Evolutionary conservation across 2,888 invertebrate genomes (phyloP), one percentile per base, ranked within the genome.

Genomic region (Agonopterix subpropinquella): DNA sequence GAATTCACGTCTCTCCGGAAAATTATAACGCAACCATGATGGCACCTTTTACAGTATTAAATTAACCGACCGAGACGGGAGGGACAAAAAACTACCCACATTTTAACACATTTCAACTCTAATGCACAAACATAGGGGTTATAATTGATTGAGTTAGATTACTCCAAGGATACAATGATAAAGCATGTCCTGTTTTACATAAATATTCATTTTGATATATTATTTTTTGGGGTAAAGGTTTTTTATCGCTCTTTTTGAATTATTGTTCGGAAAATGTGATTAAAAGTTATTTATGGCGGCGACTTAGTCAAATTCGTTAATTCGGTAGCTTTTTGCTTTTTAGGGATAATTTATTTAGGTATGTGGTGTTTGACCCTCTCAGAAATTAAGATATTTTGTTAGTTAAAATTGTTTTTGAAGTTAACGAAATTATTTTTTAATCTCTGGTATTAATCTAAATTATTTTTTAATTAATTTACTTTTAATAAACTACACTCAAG

Each of bases 1-100:
- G 55, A 66, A 71, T 69, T 67, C 64, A 66, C 61, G 55, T 61
- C 54, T 56, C 61, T 52, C 57, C 58, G 57, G 53, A 58, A 66
- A 67, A 65, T 68, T 62, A 66, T 65, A 60, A 62, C 59, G 58
- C 57, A 56, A 61, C 52, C 57, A 61, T 58, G 58, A 56, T 56
- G 57, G 58, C 54, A 47, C 45, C 54, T 48, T 55, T 55, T 54
- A 54, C 49, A 50, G 45, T 47, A 45, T 47, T 45, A 39, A 55
- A 52, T 58, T 56, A 56, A 58, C 54, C 49, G 54, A 48, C 54
- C 54, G 54, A 42, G 48, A 51, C 55, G 39, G 44, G 50, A 47
- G 47, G 53, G n/a, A 39, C 1, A 39, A 39, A n/a, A 39, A 39
- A 39, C 10, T 39, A n/a, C n/a, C 9, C n/a, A n/a, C 39, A 39